phyloP scores from a whole-genome alignment of 2,797 vertebrate species.

The Pelobates cultripes region DNA sequence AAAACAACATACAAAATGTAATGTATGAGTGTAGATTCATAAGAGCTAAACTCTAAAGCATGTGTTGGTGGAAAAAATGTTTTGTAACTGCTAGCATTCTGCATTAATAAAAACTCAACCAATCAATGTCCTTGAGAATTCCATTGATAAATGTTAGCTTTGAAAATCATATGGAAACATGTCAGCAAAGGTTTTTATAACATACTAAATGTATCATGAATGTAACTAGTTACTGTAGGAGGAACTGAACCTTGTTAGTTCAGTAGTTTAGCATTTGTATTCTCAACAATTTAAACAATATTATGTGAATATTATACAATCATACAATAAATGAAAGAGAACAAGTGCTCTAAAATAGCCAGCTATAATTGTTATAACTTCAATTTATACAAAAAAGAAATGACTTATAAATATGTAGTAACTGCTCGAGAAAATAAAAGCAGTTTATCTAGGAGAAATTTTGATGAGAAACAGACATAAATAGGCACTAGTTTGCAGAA shows the following conservation, averaged over 20 bases:
- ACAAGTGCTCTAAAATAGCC: too few relatives aligned
- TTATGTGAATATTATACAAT: too few relatives aligned
- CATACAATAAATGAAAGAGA: too few relatives aligned
- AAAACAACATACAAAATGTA: constrained; percentile 43
- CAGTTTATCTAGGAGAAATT: too few relatives aligned
- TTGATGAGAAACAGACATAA: too few relatives aligned
- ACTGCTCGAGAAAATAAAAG: too few relatives aligned
- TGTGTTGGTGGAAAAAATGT: constrained; percentile 37
- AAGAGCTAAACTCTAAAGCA: constrained; percentile 34
- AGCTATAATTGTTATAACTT: too few relatives aligned
- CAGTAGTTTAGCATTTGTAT: neutral
- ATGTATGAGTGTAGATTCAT: constrained; percentile 36
- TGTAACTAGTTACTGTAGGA: constrained; percentile 1
- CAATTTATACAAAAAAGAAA: too few relatives aligned
- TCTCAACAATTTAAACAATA: too few relatives aligned
- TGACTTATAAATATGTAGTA: too few relatives aligned
- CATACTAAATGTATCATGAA: constrained; percentile 30
- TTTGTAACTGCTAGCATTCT: constrained; percentile 32
- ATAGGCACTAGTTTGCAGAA: too few relatives aligned
- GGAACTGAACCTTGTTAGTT: neutral
- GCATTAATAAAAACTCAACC: constrained; percentile 14
- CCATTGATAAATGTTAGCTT: constrained; percentile 29
- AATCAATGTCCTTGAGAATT: constrained; percentile 16
- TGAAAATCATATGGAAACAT: constrained; percentile 21
- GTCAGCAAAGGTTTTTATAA: constrained; percentile 30